Percentiles rank a stretch among this genome's conserved stretches.
phyloP scores from a whole-genome alignment of 1,140 invertebrate genomes.

The Apocrypta bakeri region DNA sequence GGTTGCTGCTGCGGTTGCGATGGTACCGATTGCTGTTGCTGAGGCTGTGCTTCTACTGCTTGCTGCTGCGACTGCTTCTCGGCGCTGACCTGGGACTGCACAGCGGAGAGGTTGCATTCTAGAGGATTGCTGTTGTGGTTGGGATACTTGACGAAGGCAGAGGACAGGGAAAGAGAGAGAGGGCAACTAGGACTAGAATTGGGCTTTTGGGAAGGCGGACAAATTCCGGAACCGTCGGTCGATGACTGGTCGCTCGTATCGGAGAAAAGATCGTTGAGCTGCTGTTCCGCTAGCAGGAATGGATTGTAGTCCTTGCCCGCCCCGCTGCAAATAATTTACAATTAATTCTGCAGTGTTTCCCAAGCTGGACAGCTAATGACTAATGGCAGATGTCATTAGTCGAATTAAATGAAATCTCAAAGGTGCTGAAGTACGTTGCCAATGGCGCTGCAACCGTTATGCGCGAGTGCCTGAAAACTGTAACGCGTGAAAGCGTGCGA shows the following conservation, averaged over 20 bases:
- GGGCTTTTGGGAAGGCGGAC: slow-evolving; percentile 41
- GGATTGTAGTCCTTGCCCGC: slow-evolving; percentile 77
- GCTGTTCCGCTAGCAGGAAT: slow-evolving; percentile 80
- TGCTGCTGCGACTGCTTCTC: background rate
- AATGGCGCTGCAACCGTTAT: too few relatives aligned
- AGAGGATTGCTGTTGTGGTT: slow-evolving; percentile 3
- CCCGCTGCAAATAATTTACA: slow-evolving; percentile 65
- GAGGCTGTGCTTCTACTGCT: background rate
- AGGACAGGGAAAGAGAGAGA: slow-evolving; percentile 68
- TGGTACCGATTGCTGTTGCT: too few relatives aligned
- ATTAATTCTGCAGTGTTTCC: too few relatives aligned
- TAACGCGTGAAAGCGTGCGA: background rate
- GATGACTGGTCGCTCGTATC: slow-evolving; percentile 66
- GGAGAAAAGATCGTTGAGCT: slow-evolving; percentile 80
- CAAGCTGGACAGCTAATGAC: too few relatives aligned
- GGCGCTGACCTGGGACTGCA: background rate
- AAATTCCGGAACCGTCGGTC: slow-evolving; percentile 51
- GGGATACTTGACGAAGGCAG: slow-evolving; percentile 71
- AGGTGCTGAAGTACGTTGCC: too few relatives aligned
- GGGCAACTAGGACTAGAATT: slow-evolving; percentile 55
- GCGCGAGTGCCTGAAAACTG: background rate
- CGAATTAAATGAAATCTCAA: too few relatives aligned
- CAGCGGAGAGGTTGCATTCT: too few relatives aligned
- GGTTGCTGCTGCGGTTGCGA: slow-evolving; percentile 1
- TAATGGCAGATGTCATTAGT: too few relatives aligned